Evolutionary conservation across 2,888 invertebrate genomes (phyloP).

Genomic region (Saturnia pavonia): DNA sequence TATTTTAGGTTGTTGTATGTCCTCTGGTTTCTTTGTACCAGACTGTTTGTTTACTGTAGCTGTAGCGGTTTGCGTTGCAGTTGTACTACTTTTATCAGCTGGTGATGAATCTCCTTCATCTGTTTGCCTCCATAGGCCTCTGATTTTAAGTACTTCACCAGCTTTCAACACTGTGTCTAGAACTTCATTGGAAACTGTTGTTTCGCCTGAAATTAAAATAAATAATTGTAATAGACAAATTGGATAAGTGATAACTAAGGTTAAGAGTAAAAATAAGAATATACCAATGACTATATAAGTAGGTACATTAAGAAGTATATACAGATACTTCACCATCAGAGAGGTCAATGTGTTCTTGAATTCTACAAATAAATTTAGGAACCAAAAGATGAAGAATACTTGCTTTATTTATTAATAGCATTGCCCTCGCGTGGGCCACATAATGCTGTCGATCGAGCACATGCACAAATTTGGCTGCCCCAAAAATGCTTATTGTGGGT

Average conservation of each 20-base stretch:
- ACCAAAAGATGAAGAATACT: no score
- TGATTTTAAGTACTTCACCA: conserved; percentile 90
- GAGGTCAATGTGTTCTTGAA: no score
- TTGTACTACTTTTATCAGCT: conserved; percentile 53
- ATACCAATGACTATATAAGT: no score
- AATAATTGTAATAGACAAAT: not conserved
- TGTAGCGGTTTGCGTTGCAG: conserved; percentile 33
- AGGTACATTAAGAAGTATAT: no score
- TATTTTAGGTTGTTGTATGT: conserved; percentile 59
- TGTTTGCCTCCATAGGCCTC: conserved; percentile 89
- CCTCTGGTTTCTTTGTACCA: conserved; percentile 58
- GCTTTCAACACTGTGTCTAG: conserved; percentile 90
- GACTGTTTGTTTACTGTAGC: conserved; percentile 56
- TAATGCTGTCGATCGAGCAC: no score
- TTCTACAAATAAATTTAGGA: no score
- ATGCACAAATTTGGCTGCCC: no score
- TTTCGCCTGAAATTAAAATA: conserved; percentile 79
- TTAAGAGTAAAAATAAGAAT: no score
- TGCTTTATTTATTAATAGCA: no score
- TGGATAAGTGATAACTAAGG: not conserved
- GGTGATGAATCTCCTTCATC: conserved; percentile 69
- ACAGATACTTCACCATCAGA: no score
- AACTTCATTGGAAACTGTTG: conserved; percentile 92
- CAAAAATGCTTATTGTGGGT: no score
- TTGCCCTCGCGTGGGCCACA: no score